Conservation (phyloP, 1,140 invertebrate genomes). For the Ips typographus region DNA sequence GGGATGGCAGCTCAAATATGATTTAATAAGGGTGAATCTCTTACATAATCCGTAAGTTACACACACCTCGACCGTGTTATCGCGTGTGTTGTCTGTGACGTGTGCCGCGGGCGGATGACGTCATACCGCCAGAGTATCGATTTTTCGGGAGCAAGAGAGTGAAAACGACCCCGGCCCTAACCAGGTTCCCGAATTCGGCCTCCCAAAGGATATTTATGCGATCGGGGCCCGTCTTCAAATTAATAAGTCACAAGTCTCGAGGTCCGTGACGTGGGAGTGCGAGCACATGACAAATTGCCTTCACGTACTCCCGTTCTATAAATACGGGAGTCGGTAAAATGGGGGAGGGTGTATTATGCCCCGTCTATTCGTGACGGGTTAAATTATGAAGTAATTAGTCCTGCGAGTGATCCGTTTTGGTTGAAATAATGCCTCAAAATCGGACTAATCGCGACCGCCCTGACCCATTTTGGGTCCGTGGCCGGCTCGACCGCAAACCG, state of each 20-base stretch:
- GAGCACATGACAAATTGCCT: slow-evolving; percentile 9
- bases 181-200: slow-evolving; percentile 13
- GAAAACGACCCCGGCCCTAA: slow-evolving; percentile 15
- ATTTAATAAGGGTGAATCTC: background rate
- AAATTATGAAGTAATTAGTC: slow-evolving; percentile 1
- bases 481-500: background rate
- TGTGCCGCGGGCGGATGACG: slow-evolving; percentile 22
- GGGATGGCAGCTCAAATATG: too few relatives aligned
- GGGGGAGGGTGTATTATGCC: background rate
- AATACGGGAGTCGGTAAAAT: background rate
- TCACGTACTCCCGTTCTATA: background rate
- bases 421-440: background rate
- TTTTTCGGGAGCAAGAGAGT: slow-evolving; percentile 15
- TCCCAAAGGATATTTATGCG: slow-evolving; percentile 16
- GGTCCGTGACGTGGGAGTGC: slow-evolving; percentile 10
- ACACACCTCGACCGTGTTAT: background rate
- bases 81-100: slow-evolving; percentile 19
- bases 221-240: slow-evolving; percentile 17
- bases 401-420: background rate
- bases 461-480: background rate
- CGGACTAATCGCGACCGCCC: background rate
- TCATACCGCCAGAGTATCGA: slow-evolving; percentile 17
- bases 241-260: slow-evolving; percentile 14
- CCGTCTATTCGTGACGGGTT: background rate
- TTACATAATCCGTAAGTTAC: slow-evolving; percentile 8